Evolutionary conservation across 2,797 vertebrate species (phyloP).

Genomic region (Molossus alvarezi): DNA sequence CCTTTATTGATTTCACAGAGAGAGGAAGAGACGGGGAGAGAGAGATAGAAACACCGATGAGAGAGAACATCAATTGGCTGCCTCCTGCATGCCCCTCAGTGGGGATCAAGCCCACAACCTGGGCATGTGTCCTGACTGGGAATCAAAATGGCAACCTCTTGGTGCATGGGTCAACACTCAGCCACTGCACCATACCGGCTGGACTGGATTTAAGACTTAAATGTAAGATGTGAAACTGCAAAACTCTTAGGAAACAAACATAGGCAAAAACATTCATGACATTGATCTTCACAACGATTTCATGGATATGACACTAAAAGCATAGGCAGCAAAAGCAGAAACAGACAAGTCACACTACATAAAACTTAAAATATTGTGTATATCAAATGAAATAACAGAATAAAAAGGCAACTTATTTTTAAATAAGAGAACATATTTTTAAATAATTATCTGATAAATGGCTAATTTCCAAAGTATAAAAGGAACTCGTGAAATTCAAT

Average conservation of each 20-base stretch:
- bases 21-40: too few relatives aligned
- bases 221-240: neutral
- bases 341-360: neutral
- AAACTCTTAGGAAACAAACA: neutral
- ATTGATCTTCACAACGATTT: neutral
- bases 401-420: neutral
- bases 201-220: neutral
- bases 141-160: too few relatives aligned
- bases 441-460: neutral
- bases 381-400: neutral
- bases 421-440: neutral
- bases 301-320: neutral
- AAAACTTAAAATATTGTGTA: neutral
- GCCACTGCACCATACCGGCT: too few relatives aligned
- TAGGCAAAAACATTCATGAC: neutral
- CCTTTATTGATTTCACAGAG: too few relatives aligned
- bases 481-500: neutral
- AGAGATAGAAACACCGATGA: too few relatives aligned
- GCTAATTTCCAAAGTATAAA: constrained; percentile 6
- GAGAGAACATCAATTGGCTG: too few relatives aligned
- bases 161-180: too few relatives aligned
- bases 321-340: neutral
- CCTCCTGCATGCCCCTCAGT: too few relatives aligned
- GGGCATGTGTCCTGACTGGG: too few relatives aligned
- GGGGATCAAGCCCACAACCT: too few relatives aligned